Conservation (phyloP, 2,888 invertebrate species). For the Leptinotarsa rubiginosa region DNA sequence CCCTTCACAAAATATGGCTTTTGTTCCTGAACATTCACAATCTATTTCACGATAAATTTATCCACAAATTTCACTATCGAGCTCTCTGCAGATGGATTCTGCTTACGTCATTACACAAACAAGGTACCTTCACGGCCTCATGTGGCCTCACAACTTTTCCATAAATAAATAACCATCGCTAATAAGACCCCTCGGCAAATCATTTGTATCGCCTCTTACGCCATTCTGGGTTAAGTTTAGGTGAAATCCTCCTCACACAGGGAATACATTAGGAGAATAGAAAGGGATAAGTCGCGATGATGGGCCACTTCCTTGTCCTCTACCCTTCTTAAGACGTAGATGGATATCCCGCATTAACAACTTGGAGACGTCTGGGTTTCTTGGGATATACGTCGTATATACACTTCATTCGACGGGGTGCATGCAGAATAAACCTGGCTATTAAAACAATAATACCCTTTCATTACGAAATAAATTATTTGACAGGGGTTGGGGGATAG, state of each 20-base stretch:
- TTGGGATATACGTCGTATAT: constrained; percentile 38
- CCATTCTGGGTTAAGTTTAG: constrained; percentile 46
- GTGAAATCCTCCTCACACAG: constrained; percentile 61
- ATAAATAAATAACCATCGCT: constrained; percentile 45
- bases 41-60: too few relatives aligned
- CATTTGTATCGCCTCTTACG: constrained; percentile 42
- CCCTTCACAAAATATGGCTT: too few relatives aligned
- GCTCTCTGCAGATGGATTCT: too few relatives aligned
- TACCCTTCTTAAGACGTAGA: constrained; percentile 61
- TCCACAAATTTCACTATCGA: too few relatives aligned
- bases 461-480: constrained; percentile 41
- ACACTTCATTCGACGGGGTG: constrained; percentile 42
- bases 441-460: constrained; percentile 46
- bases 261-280: constrained; percentile 64
- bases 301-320: constrained; percentile 59
- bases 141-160: constrained; percentile 17
- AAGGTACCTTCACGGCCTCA: neutral
- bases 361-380: constrained; percentile 32
- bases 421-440: constrained; percentile 39
- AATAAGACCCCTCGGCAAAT: constrained; percentile 43
- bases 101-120: neutral
- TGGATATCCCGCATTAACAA: constrained; percentile 59
- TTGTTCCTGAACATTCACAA: too few relatives aligned
- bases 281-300: constrained; percentile 63
- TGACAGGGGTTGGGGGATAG: constrained; percentile 10